These are phyloP conservation scores for Sebastes iracundus DNA, from an alignment of 2,797 vertebrate genomes.

Conservation along the genomic window DNA sequence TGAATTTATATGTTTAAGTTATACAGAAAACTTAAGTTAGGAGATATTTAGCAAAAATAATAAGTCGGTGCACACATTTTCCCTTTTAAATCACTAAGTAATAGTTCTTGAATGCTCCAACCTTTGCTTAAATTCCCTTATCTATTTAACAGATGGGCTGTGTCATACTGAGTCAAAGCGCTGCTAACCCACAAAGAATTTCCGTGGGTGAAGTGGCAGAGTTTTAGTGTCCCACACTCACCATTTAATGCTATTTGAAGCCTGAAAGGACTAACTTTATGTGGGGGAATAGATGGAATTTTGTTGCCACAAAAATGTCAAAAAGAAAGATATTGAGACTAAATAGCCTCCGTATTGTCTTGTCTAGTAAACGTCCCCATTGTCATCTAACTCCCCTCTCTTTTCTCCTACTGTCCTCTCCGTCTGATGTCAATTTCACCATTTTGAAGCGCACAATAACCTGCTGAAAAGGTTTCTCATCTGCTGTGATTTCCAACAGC, in stretches of 20 bases:
- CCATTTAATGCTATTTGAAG: background rate
- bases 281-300: background rate
- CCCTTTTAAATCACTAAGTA: background rate
- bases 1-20: background rate
- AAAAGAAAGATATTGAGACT: background rate
- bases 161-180: background rate
- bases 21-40: background rate
- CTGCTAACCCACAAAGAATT: background rate
- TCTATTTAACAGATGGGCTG: background rate
- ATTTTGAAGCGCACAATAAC: conserved; percentile 13
- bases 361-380: background rate
- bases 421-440: conserved; percentile 3
- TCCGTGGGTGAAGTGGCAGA: background rate
- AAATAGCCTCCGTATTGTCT: background rate
- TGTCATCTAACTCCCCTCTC: background rate
- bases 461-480: conserved; percentile 27
- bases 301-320: background rate
- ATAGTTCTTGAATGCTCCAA: background rate
- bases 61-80: background rate
- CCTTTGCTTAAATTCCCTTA: background rate
- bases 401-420: background rate
- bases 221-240: background rate
- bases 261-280: background rate
- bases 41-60: background rate
- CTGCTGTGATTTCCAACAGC: conserved; percentile 7